phyloP scores from a whole-genome alignment of 2,113 vertebrate species.

The Ceratotherium simum region DNA sequence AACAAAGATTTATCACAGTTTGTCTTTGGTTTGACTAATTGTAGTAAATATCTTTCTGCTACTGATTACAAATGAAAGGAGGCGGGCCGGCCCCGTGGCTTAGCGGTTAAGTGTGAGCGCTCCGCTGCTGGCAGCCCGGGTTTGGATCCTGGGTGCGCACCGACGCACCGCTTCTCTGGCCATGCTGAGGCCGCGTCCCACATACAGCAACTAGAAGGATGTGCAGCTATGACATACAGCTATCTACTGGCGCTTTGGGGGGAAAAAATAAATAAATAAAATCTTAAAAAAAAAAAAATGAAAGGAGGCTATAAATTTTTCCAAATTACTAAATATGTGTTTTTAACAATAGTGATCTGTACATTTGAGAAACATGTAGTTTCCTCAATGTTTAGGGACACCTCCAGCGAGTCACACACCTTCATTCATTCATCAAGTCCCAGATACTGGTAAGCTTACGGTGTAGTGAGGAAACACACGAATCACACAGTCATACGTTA shows the following conservation, averaged over 20 bases:
- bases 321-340: neutral
- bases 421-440: neutral
- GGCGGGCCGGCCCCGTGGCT: too few relatives aligned
- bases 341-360: neutral
- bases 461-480: neutral
- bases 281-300: too few relatives aligned
- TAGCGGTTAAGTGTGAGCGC: too few relatives aligned
- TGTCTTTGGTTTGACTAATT: neutral
- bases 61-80: slow-evolving; percentile 6
- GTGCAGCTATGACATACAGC: too few relatives aligned
- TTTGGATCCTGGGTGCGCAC: too few relatives aligned
- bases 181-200: too few relatives aligned
- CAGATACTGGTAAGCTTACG: neutral
- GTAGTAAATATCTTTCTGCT: neutral
- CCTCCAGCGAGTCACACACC: neutral
- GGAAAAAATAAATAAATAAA: too few relatives aligned
- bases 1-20: neutral
- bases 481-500: neutral
- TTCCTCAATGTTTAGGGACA: neutral
- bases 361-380: neutral
- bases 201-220: too few relatives aligned
- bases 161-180: too few relatives aligned
- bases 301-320: neutral
- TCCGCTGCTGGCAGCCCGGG: too few relatives aligned
- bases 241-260: too few relatives aligned